Percentiles rank a stretch among this genome's conserved stretches.
Conservation (phyloP, 2,113 vertebrate genomes). For the Pelmatolapia mariae region DNA sequence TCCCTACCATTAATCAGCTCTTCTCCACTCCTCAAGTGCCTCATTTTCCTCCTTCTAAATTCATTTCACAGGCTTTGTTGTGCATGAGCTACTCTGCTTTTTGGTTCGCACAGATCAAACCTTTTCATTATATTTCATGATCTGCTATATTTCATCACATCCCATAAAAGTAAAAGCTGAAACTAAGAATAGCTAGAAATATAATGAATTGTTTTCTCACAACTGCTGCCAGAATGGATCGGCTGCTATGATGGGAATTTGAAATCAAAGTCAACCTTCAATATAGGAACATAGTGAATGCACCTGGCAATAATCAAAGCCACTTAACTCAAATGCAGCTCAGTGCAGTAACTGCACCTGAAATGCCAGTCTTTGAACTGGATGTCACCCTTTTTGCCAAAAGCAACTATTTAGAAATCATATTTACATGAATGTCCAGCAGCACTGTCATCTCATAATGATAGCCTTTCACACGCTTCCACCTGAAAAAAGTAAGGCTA, state of each 20-base stretch:
- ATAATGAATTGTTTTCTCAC: conserved; percentile 16
- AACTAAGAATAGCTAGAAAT: conserved; percentile 8
- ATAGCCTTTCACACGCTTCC: background rate
- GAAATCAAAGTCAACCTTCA: conserved; percentile 21
- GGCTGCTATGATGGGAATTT: background rate
- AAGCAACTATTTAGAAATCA: conserved; percentile 44
- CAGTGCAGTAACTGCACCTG: background rate
- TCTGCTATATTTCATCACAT: conserved; percentile 27
- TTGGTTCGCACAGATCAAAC: conserved; percentile 7
- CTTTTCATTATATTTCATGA: conserved; percentile 27
- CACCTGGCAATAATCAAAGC: conserved; percentile 3
- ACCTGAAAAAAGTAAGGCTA: background rate
- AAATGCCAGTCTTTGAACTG: conserved; percentile 31
- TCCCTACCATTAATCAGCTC: conserved; percentile 46
- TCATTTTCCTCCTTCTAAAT: conserved; percentile 19
- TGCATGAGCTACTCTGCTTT: conserved; percentile 5
- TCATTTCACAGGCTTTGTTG: conserved; percentile 3
- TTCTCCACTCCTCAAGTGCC: conserved; percentile 25
- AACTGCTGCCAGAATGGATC: background rate
- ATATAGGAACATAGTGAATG: background rate
- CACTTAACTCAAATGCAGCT: background rate
- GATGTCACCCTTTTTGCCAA: conserved; percentile 18
- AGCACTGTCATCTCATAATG: conserved; percentile 18
- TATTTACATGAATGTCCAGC: conserved; percentile 53
- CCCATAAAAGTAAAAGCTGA: conserved; percentile 4